Evolutionary conservation across 2,888 invertebrate genomes (phyloP).

Genomic region (Nymphalis polychloros): DNA sequence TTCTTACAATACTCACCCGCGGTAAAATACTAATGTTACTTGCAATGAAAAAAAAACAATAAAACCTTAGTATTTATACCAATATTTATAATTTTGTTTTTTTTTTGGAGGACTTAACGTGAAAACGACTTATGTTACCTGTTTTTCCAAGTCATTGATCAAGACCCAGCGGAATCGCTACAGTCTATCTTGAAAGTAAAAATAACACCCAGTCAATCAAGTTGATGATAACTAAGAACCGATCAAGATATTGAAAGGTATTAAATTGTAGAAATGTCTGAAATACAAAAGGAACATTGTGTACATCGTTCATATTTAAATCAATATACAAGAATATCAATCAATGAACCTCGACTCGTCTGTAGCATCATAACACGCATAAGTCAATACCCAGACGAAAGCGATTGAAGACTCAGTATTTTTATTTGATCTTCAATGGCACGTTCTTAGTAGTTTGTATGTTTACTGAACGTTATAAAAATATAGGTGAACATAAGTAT

Average conservation of each 20-base stretch:
- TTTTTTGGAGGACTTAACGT: neutral
- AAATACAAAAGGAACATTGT: conserved; percentile 35
- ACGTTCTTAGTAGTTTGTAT: conserved; percentile 24
- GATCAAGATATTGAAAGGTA: conserved; percentile 36
- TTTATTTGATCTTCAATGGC: conserved; percentile 24
- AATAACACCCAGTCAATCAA: conserved; percentile 27
- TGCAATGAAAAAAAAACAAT: neutral
- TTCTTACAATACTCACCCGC: conserved; percentile 15
- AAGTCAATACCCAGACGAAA: conserved; percentile 60
- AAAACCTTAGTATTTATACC: neutral
- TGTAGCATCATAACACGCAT: conserved; percentile 44
- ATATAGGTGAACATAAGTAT: conserved; percentile 54
- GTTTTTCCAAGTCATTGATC: conserved; percentile 5
- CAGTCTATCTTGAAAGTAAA: conserved; percentile 26
- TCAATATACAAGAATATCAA: conserved; percentile 64
- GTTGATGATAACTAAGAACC: conserved; percentile 31
- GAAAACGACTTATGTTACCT: neutral
- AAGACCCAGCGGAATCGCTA: conserved; percentile 11
- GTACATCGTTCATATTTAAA: conserved; percentile 36
- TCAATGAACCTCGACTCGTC: conserved; percentile 62
- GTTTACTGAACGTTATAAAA: conserved; percentile 30
- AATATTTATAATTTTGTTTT: too few relatives aligned
- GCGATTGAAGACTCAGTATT: conserved; percentile 12
- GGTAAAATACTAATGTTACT: neutral
- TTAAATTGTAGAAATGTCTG: conserved; percentile 37